Conservation (phyloP, 2,797 vertebrate genomes). For the Nyctalus aviator region DNA sequence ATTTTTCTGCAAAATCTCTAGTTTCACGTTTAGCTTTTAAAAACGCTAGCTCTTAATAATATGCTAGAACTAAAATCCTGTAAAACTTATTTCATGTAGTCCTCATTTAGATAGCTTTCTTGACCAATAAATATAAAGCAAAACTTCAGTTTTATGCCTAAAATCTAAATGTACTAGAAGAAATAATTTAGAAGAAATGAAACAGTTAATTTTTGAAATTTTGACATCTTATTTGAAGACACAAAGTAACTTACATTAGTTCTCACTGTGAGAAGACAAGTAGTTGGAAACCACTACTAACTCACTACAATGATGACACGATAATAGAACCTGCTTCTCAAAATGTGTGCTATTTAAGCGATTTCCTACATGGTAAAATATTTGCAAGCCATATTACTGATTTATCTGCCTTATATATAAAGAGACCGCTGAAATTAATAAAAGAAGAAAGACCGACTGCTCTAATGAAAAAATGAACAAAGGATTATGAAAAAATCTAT, state of each 20-base stretch:
- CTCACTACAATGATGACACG: neutral
- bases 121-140: neutral
- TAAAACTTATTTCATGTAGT: neutral
- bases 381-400: neutral
- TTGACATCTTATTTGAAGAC: neutral
- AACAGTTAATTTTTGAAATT: neutral
- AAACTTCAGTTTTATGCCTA: neutral
- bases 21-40: conserved; percentile 25
- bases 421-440: neutral
- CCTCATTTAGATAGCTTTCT: neutral
- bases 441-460: neutral
- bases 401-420: neutral
- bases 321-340: neutral
- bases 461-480: neutral
- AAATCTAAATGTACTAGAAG: conserved; percentile 3
- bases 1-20: conserved; percentile 52
- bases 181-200: neutral
- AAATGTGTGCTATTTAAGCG: neutral
- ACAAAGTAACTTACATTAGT: neutral
- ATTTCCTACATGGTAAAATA: neutral
- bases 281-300: neutral
- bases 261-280: neutral
- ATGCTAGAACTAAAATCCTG: neutral
- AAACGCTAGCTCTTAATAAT: conserved; percentile 26
- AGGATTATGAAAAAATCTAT: neutral